A percentile compares a stretch with the other conserved stretches of the same genome.
These are phyloP conservation scores for Drosophila willistoni DNA, from an alignment of 1,140 invertebrate genomes.

Conservation along the genomic window DNA sequence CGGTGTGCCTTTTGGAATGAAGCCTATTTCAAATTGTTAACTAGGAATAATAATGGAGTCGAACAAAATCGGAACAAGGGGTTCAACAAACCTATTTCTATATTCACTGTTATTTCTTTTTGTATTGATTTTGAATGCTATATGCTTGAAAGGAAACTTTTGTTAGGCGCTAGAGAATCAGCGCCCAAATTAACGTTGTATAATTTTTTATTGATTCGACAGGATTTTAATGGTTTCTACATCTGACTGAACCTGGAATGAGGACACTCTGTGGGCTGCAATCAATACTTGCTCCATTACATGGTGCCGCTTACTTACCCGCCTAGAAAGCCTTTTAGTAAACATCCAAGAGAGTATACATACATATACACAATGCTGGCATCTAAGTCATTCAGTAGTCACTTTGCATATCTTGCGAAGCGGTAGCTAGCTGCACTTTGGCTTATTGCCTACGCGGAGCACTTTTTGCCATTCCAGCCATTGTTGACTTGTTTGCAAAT, in stretches of 20 bases:
- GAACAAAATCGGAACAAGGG: too few relatives aligned
- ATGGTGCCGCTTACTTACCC: slow-evolving; percentile 27
- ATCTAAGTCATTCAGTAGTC: slow-evolving; percentile 7
- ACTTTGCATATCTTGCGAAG: slow-evolving; percentile 5
- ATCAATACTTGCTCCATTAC: slow-evolving; percentile 60
- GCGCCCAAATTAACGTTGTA: neutral
- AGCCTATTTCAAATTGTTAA: too few relatives aligned
- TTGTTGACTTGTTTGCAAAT: slow-evolving; percentile 81
- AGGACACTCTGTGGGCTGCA: slow-evolving; percentile 20
- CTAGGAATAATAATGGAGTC: too few relatives aligned
- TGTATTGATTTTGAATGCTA: too few relatives aligned
- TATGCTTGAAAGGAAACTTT: neutral
- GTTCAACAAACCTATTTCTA: too few relatives aligned
- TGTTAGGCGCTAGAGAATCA: neutral
- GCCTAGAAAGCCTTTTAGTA: slow-evolving; percentile 28
- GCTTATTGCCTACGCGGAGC: slow-evolving; percentile 64
- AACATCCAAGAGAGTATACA: slow-evolving; percentile 31
- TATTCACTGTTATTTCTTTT: too few relatives aligned
- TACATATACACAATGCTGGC: neutral
- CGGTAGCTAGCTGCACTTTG: slow-evolving; percentile 55
- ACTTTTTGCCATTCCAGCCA: slow-evolving; percentile 49
- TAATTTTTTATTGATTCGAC: slow-evolving; percentile 7
- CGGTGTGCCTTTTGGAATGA: too few relatives aligned
- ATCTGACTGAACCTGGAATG: slow-evolving; percentile 25
- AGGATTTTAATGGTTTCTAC: neutral